These are phyloP conservation scores for Drosophila asahinai DNA, from an alignment of 1,140 invertebrate species.

Conservation along the genomic window DNA sequence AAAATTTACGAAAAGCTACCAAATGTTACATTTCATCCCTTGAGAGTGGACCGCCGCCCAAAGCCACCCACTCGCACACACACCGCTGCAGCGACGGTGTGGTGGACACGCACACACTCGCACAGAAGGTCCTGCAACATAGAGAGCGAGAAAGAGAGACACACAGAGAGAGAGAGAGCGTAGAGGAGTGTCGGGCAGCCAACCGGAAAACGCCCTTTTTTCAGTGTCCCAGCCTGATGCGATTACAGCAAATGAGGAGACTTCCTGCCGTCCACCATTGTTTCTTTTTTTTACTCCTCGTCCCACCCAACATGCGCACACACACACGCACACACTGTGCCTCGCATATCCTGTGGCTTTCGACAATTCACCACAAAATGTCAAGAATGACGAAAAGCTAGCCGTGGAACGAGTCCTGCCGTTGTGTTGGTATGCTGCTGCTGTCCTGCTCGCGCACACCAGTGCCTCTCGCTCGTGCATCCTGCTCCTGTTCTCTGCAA, in stretches of 20 bases:
- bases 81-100: background rate
- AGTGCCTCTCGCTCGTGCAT: slow-evolving; percentile 23
- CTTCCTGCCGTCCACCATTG: slow-evolving; percentile 83
- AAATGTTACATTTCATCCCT: slow-evolving; percentile 83
- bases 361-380: slow-evolving; percentile 85
- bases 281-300: slow-evolving; percentile 26
- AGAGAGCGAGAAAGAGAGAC: slow-evolving; percentile 12
- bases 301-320: slow-evolving; percentile 33
- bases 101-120: slow-evolving; percentile 17
- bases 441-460: slow-evolving; percentile 52
- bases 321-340: slow-evolving; percentile 45
- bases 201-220: slow-evolving; percentile 85
- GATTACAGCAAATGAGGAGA: slow-evolving; percentile 85
- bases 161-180: slow-evolving; percentile 1
- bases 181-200: slow-evolving; percentile 65
- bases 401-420: slow-evolving; percentile 55
- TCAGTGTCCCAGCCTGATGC: slow-evolving; percentile 67
- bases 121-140: slow-evolving; percentile 5
- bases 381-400: slow-evolving; percentile 85
- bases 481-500: slow-evolving; percentile 48
- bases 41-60: slow-evolving; percentile 48
- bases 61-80: slow-evolving; percentile 15
- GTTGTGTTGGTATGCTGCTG: slow-evolving; percentile 48
- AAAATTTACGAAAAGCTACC: slow-evolving; percentile 84
- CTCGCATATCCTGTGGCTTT: slow-evolving; percentile 80